phyloP scores from a whole-genome alignment of 1,140 invertebrate species.

The Drosophila nasuta region DNA sequence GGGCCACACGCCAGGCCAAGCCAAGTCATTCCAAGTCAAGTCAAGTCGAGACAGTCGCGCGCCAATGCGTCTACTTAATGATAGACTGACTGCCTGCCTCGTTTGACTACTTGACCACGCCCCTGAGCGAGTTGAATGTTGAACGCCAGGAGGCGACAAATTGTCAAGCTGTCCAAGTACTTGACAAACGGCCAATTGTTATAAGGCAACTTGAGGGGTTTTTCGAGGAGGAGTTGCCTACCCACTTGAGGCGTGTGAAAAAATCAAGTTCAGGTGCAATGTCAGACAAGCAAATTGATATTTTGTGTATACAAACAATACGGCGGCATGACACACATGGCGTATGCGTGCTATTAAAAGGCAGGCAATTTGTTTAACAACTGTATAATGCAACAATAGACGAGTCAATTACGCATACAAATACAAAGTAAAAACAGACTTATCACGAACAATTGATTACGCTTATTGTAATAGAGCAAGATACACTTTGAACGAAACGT shows the following conservation, averaged over 20 bases:
- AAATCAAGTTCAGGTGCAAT: conserved; percentile 53
- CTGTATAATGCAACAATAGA: conserved; percentile 18
- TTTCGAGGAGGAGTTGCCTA: not conserved
- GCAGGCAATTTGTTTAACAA: conserved; percentile 44
- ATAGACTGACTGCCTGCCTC: conserved; percentile 32
- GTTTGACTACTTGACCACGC: conserved; percentile 37
- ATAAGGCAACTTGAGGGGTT: not conserved
- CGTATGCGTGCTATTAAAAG: conserved; percentile 44
- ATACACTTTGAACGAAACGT: too few relatives aligned
- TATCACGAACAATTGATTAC: not conserved
- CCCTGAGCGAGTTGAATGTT: not conserved
- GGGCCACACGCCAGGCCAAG: not conserved
- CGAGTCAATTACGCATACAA: conserved; percentile 50
- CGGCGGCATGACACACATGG: conserved; percentile 4
- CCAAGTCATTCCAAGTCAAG: not conserved
- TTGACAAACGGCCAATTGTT: conserved; percentile 60
- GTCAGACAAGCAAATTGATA: conserved; percentile 45
- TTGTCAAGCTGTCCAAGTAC: conserved; percentile 41
- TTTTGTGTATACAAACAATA: conserved; percentile 8
- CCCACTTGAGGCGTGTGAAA: conserved; percentile 22
- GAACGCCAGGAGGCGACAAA: conserved; percentile 26
- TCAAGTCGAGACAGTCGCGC: conserved; percentile 30
- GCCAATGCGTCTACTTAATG: conserved; percentile 58
- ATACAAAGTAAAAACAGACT: not conserved
- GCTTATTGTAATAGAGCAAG: not conserved